phyloP scores from a whole-genome alignment of 1,140 invertebrate genomes.

The Euwallacea fornicatus region DNA sequence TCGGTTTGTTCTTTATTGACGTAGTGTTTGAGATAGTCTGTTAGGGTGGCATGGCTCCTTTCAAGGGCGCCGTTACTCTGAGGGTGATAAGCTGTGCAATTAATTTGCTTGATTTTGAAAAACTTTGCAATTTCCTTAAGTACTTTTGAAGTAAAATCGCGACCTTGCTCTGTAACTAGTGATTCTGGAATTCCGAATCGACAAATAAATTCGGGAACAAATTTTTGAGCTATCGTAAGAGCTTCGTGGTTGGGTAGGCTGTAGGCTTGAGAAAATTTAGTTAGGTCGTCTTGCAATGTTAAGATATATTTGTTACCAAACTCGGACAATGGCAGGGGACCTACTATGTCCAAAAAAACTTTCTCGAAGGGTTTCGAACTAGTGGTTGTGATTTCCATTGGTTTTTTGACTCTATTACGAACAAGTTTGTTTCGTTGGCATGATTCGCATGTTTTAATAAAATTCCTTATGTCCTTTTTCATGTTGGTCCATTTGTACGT shows the following conservation, averaged over 20 bases:
- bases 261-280: constrained; percentile 49
- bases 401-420: constrained; percentile 37
- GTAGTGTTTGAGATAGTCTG: constrained; percentile 53
- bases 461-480: constrained; percentile 43
- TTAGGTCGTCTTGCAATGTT: constrained; percentile 51
- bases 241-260: constrained; percentile 50
- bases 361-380: constrained; percentile 32
- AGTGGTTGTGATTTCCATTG: constrained; percentile 46
- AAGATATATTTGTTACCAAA: constrained; percentile 41
- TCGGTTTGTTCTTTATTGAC: constrained; percentile 49
- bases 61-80: constrained; percentile 51
- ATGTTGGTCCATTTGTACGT: constrained; percentile 44
- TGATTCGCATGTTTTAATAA: constrained; percentile 45
- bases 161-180: constrained; percentile 47
- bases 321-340: constrained; percentile 19
- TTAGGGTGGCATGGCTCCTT: constrained; percentile 50
- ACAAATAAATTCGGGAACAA: constrained; percentile 44
- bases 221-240: constrained; percentile 44
- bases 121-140: constrained; percentile 45
- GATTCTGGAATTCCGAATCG: constrained; percentile 41
- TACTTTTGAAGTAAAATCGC: constrained; percentile 45
- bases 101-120: constrained; percentile 45
- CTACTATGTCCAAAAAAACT: constrained; percentile 27
- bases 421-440: constrained; percentile 50
- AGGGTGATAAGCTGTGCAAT: constrained; percentile 43